Percentiles rank a stretch among this genome's conserved stretches.
phyloP scores from a whole-genome alignment of 2,797 vertebrate species.

The Acipenser oxyrinchus region DNA sequence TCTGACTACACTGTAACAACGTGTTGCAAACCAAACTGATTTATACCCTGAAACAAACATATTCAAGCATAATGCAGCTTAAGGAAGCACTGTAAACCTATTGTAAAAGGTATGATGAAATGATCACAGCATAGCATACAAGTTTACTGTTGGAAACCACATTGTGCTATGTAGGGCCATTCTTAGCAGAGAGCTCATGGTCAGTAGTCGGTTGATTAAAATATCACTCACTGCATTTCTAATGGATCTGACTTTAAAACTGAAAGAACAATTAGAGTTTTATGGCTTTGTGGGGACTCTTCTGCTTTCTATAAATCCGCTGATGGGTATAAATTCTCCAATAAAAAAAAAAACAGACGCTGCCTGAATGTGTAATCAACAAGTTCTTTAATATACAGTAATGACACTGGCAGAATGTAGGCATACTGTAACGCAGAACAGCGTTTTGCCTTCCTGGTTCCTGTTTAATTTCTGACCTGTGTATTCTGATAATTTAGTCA shows the following conservation, averaged over 20 bases:
- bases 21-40: too few relatives aligned
- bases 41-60: too few relatives aligned
- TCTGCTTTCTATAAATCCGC: conserved; percentile 73
- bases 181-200: conserved; percentile 62
- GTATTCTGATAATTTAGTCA: neutral
- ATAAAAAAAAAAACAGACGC: conserved; percentile 53
- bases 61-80: too few relatives aligned
- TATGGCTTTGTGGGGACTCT: conserved; percentile 65
- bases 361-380: conserved; percentile 66
- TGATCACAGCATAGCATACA: too few relatives aligned
- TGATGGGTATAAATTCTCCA: conserved; percentile 67
- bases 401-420: neutral
- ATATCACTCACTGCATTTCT: conserved; percentile 62
- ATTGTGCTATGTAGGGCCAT: conserved; percentile 48
- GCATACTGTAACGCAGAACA: too few relatives aligned
- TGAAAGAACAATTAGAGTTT: conserved; percentile 73
- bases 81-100: too few relatives aligned
- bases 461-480: conserved; percentile 3
- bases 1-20: too few relatives aligned
- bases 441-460: conserved; percentile 1
- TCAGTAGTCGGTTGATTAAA: conserved; percentile 71
- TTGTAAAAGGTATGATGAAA: too few relatives aligned
- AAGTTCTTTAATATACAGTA: conserved; percentile 32
- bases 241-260: conserved; percentile 72
- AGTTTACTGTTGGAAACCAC: conserved; percentile 32